A percentile compares a stretch with the other conserved stretches of the same genome.
Evolutionary conservation across 2,113 vertebrate species (phyloP).

Genomic region (Falco punctatus): DNA sequence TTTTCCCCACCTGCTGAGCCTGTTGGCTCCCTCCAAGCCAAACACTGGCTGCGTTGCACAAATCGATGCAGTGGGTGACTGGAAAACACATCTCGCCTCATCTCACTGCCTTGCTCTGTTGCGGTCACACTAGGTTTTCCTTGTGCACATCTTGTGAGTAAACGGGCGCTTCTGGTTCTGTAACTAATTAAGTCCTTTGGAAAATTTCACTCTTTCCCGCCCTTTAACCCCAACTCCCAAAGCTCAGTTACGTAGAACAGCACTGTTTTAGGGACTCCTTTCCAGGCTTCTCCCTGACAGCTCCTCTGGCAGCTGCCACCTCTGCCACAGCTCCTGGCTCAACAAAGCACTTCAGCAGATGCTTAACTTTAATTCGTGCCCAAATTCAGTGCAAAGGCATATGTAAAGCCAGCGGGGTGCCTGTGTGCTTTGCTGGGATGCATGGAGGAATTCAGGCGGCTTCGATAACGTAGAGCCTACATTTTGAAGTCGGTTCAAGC

Average conservation of each 20-base stretch:
- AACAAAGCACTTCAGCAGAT: background rate
- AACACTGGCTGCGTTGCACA: fast-evolving
- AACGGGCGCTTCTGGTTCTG: background rate
- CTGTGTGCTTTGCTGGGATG: background rate
- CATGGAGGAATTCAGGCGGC: background rate
- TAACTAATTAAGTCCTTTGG: background rate
- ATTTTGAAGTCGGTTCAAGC: background rate
- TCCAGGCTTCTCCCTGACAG: background rate
- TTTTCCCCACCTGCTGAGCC: background rate
- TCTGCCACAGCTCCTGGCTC: background rate
- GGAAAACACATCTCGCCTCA: background rate
- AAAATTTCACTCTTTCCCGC: background rate
- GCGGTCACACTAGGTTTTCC: background rate
- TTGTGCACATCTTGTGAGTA: background rate
- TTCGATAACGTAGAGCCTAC: background rate
- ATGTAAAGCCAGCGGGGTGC: fast-evolving
- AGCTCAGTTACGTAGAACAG: background rate
- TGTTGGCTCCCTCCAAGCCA: background rate
- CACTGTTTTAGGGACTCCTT: background rate
- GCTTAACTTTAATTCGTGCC: background rate
- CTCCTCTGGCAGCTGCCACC: background rate
- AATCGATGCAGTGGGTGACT: fast-evolving
- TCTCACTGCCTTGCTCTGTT: background rate
- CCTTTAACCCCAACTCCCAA: background rate
- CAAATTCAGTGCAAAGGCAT: background rate